Evolutionary conservation across 2,888 invertebrate species (phyloP).

Genomic region (Sminthurinus aureus): DNA sequence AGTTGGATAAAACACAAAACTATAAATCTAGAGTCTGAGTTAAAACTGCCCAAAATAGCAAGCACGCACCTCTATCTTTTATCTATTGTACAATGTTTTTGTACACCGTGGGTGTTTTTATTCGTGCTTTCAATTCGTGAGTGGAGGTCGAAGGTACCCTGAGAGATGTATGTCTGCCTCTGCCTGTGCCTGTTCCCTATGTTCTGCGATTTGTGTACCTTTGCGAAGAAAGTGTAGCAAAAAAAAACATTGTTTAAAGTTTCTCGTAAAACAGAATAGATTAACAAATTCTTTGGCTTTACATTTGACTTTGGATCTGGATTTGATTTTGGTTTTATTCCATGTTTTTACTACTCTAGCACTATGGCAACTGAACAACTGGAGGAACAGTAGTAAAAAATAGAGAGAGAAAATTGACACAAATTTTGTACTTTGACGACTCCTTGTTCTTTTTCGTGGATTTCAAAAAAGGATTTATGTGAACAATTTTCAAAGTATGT

Average conservation of each 20-base stretch:
- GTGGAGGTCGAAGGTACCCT: background rate
- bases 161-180: background rate
- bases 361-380: background rate
- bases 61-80: no score
- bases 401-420: background rate
- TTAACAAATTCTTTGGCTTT: constrained; percentile 28
- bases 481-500: background rate
- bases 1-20: no score
- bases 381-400: no score
- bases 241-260: background rate
- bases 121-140: background rate
- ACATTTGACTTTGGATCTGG: constrained; percentile 1
- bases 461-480: constrained; percentile 11
- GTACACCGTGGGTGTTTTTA: no score
- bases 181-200: background rate
- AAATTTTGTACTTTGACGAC: background rate
- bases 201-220: background rate
- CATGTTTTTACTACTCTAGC: background rate
- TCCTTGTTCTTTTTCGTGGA: background rate
- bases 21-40: no score
- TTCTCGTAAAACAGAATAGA: constrained; percentile 12
- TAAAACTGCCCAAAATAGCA: no score
- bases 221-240: background rate
- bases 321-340: constrained; percentile 4
- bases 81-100: no score